Evolutionary conservation across 2,113 vertebrate genomes (phyloP).

Genomic region (Charadrius vociferus): DNA sequence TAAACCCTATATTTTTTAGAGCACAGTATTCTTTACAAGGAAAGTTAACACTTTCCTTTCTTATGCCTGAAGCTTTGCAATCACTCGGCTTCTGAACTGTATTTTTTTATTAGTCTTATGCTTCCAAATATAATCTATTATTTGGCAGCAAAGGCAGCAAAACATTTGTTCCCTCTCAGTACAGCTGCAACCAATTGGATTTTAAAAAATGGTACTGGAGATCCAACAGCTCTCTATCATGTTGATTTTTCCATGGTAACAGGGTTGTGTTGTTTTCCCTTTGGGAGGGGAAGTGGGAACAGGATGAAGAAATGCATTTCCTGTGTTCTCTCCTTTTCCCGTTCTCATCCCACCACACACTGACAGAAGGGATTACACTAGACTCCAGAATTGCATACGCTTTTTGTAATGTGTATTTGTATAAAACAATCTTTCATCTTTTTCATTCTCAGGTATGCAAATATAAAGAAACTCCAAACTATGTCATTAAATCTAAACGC

Average conservation of each 20-base stretch:
- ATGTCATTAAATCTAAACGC: accelerated
- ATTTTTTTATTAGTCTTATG: slow-evolving; percentile 59
- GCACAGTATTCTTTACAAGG: not conserved
- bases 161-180: slow-evolving; percentile 66
- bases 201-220: slow-evolving; percentile 39
- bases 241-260: slow-evolving; percentile 55
- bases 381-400: not conserved
- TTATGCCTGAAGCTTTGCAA: slow-evolving; percentile 52
- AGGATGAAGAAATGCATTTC: not conserved
- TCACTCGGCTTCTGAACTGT: slow-evolving; percentile 53
- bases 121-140: slow-evolving; percentile 75
- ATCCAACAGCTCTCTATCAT: slow-evolving; percentile 39
- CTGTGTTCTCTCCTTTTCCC: not conserved
- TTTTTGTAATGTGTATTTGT: not conserved
- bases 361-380: not conserved
- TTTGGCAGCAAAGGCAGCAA: slow-evolving; percentile 68
- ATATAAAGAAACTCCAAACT: not conserved
- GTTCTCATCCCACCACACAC: not conserved
- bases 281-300: not conserved
- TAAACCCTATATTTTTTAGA: not conserved
- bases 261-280: not conserved
- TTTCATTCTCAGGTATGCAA: not conserved
- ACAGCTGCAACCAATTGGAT: slow-evolving; percentile 70
- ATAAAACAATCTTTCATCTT: not conserved
- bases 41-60: slow-evolving; percentile 5